Base-by-base conservation (phyloP, 1,140 invertebrate species). In the Coptotermes formosanus region DNA sequence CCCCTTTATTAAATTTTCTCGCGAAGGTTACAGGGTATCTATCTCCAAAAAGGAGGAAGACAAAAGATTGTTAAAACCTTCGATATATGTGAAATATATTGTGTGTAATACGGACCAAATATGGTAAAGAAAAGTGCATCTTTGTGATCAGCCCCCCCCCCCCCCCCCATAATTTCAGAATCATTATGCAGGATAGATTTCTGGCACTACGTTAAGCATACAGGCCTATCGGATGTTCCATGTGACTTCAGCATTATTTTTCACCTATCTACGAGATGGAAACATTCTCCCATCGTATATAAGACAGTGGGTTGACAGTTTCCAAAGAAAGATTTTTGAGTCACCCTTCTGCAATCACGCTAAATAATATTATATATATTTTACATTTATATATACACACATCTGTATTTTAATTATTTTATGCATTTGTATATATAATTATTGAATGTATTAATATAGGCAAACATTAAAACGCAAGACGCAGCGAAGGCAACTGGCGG, bases 341-440 rank as follows among this genome's bases (percentile, higher is more conserved):
- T 84, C 45, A 84, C 45, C 83, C 48, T 84, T 84, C 48, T 84
- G 45, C 45, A 44, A 85, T 81, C 85, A 85, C 38, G 45, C 32
- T 48, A 85, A 85, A 85, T 30, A 85, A 85, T 75, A 85, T 52
- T 84, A 84, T 84, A 83, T 85, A 85, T 85, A 85, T 85, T 81
- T 85, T 85, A 81, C 75, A 85, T 64, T 81, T 85, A 81, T 85
- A 85, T 85, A 85, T 85, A 85, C 32, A 85, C 64, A 85, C 85
- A 85, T 75, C 85, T 85, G 81, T 85, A 85, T 85, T 85, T 85
- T 85, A 85, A 85, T 85, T 85, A 38, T 75, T 85, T 85, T 85
- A 85, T 85, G 85, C 85, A 85, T 85, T 85, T 85, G 85, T 85
- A 85, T 75, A 85, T 85, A 85, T 85, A 75, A 85, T 85, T 85